Percentiles rank a stretch among this genome's conserved stretches.
Conservation (phyloP, 2,113 vertebrate species). For the Pelobates fuscus region DNA sequence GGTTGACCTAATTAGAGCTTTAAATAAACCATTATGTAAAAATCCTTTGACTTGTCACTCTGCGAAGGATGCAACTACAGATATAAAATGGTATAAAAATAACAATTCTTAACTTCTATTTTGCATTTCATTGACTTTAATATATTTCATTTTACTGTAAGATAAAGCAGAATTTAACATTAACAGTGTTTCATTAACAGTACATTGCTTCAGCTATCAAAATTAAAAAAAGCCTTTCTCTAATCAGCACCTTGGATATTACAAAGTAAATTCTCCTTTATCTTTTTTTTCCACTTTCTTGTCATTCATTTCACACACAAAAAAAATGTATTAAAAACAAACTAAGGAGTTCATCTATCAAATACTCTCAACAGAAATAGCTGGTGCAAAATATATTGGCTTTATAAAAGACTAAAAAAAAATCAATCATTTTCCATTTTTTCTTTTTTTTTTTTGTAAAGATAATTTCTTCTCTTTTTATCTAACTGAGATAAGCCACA, state of each 20-base stretch:
- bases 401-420: not conserved
- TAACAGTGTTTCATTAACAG: slow-evolving; percentile 9
- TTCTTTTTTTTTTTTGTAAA: not conserved
- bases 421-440: not conserved
- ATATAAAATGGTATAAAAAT: too few relatives aligned
- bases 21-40: too few relatives aligned
- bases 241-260: slow-evolving; percentile 30
- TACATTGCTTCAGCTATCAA: slow-evolving; percentile 21
- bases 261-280: slow-evolving; percentile 15
- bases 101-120: not conserved
- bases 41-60: too few relatives aligned
- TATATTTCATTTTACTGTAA: slow-evolving; percentile 3
- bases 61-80: too few relatives aligned
- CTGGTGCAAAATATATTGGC: not conserved
- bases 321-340: slow-evolving; percentile 19
- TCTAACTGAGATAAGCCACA: not conserved
- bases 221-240: not conserved
- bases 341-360: slow-evolving; percentile 6
- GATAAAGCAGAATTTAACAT: slow-evolving; percentile 36
- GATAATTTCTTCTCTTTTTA: not conserved
- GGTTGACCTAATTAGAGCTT: too few relatives aligned
- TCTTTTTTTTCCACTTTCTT: not conserved
- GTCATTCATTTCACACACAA: slow-evolving; percentile 2
- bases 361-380: not conserved
- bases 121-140: not conserved